These are phyloP conservation scores for Latrodectus elegans DNA, from an alignment of 2,888 invertebrate genomes.

Conservation along the genomic window DNA sequence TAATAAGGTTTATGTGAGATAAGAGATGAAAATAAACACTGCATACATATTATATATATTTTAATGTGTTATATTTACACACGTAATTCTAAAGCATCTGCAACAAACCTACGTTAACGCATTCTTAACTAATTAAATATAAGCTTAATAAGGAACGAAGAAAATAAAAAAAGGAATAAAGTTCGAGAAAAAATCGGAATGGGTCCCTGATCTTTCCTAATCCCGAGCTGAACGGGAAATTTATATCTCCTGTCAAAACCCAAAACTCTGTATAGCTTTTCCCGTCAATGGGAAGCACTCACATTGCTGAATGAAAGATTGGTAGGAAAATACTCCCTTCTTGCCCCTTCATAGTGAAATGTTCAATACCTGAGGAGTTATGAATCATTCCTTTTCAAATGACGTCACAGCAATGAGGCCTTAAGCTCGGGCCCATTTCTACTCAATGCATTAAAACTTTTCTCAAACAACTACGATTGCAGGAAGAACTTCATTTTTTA, in stretches of 20 bases:
- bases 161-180: too few relatives aligned
- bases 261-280: conserved; percentile 13
- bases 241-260: not conserved
- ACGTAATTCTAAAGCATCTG: too few relatives aligned
- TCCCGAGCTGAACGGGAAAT: not conserved
- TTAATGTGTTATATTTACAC: too few relatives aligned
- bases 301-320: not conserved
- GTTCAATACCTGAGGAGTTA: conserved; percentile 55
- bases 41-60: too few relatives aligned
- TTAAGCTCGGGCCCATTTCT: conserved; percentile 33
- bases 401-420: conserved; percentile 26
- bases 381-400: conserved; percentile 52
- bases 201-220: not conserved
- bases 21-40: too few relatives aligned
- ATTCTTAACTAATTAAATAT: too few relatives aligned
- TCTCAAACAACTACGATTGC: conserved; percentile 23
- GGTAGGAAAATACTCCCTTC: not conserved
- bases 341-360: not conserved
- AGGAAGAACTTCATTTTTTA: conserved; percentile 27
- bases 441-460: conserved; percentile 54
- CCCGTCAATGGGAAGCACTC: not conserved
- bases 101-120: too few relatives aligned
- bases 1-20: too few relatives aligned
- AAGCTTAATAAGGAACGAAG: too few relatives aligned
- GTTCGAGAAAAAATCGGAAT: too few relatives aligned